A percentile compares a stretch with the other conserved stretches of the same genome.
Evolutionary conservation across 30 jellyfish, hydroid and myxozoan species (phyloP).

Genomic region (Pelagia noctiluca): DNA sequence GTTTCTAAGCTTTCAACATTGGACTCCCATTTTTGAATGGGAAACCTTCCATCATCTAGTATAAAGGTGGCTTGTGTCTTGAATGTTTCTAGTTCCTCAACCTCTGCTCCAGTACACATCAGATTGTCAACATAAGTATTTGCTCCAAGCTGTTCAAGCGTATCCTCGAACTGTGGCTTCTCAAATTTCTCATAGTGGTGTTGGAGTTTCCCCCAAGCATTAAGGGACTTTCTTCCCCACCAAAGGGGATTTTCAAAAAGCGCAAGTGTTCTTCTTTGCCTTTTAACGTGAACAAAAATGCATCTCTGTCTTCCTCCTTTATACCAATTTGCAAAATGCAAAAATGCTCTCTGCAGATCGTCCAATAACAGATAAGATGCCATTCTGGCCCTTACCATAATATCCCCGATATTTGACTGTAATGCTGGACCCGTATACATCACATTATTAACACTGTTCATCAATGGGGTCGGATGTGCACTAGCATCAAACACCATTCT

Average conservation of each 20-base stretch:
- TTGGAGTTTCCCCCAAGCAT: constrained; percentile 25
- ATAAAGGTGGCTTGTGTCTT: constrained; percentile 30
- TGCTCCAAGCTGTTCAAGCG: constrained; percentile 7
- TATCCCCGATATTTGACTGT: constrained; percentile 69
- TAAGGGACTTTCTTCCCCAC: constrained; percentile 28
- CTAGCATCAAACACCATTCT: constrained; percentile 54
- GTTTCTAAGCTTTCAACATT: constrained; percentile 16
- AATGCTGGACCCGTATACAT: constrained; percentile 47
- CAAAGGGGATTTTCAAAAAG: constrained; percentile 21
- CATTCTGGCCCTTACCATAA: constrained; percentile 63
- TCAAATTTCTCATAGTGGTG: constrained; percentile 15
- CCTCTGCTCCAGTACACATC: constrained; percentile 13
- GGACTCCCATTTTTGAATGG: constrained; percentile 51
- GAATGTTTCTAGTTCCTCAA: constrained; percentile 4
- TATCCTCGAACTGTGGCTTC: neutral
- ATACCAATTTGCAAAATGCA: constrained; percentile 47
- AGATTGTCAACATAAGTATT: constrained; percentile 38
- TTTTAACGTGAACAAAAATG: constrained; percentile 43
- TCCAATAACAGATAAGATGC: constrained; percentile 37
- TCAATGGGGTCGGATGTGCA: constrained; percentile 18
- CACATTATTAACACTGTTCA: constrained; percentile 30
- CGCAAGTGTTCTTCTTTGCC: constrained; percentile 34
- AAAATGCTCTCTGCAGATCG: constrained; percentile 44
- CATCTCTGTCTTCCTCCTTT: constrained; percentile 56
- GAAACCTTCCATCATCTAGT: constrained; percentile 31